Evolutionary conservation across 2,888 invertebrate species (phyloP).

Genomic region (Brachyopa scutellaris): DNA sequence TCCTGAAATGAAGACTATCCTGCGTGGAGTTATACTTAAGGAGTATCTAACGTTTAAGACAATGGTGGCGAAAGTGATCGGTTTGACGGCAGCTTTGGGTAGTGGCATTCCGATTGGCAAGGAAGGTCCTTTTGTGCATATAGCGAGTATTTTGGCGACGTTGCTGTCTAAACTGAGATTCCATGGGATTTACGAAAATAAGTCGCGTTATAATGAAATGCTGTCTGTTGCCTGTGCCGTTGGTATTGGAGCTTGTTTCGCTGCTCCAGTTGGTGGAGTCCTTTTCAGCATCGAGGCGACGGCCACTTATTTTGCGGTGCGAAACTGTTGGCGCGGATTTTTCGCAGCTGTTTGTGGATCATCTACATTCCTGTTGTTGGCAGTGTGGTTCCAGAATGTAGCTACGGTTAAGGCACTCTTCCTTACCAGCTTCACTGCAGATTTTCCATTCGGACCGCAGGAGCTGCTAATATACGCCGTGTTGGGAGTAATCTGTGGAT

Average conservation of each 20-base stretch:
- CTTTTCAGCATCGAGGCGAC: conserved; percentile 99
- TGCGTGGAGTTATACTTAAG: conserved; percentile 97
- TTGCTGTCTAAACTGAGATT: conserved; percentile 95
- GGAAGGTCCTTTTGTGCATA: conserved; percentile 99
- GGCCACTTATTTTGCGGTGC: conserved; percentile 98
- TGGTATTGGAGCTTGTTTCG: conserved; percentile 96
- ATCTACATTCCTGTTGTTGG: conserved; percentile 95
- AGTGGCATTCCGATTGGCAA: conserved; percentile 98
- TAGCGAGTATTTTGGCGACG: conserved; percentile 97
- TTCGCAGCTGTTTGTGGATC: conserved; percentile 99
- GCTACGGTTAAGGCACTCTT: conserved; percentile 98
- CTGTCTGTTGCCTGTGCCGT: conserved; percentile 98
- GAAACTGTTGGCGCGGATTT: conserved; percentile 99
- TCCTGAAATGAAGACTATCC: conserved; percentile 99
- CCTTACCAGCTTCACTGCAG: conserved; percentile 94
- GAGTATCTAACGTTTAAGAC: conserved; percentile 98
- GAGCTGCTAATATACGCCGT: conserved; percentile 96
- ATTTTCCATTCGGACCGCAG: conserved; percentile 98
- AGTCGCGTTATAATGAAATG: conserved; percentile 97
- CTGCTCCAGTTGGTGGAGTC: conserved; percentile 98
- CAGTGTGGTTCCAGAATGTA: conserved; percentile 96
- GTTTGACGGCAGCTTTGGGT: conserved; percentile 96
- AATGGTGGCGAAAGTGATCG: conserved; percentile 95
- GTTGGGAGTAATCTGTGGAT: conserved; percentile 94
- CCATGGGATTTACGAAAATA: conserved; percentile 97